Evolutionary conservation across 2,888 invertebrate species (phyloP).

Genomic region (Lottia scabra): DNA sequence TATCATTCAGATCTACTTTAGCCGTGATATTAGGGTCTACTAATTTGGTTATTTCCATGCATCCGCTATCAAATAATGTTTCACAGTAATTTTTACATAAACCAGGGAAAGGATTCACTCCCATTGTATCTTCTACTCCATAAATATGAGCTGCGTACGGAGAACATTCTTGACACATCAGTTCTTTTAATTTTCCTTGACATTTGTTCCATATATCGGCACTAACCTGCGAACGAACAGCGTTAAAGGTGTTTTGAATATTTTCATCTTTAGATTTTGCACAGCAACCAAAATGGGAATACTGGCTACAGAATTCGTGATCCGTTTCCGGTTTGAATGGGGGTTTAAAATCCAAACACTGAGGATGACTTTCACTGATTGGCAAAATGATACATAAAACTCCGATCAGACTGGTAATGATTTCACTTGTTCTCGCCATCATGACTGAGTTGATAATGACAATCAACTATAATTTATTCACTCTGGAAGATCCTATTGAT

Average conservation of each 20-base stretch:
- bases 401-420: too few relatives aligned
- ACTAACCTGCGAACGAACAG: constrained; percentile 29
- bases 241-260: constrained; percentile 34
- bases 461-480: too few relatives aligned
- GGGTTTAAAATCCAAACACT: constrained; percentile 61
- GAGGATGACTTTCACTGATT: constrained; percentile 44
- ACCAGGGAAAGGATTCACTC: constrained; percentile 54
- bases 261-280: constrained; percentile 41
- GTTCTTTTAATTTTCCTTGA: constrained; percentile 39
- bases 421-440: too few relatives aligned
- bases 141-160: constrained; percentile 65
- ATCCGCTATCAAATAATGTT: constrained; percentile 42
- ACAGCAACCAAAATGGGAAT: constrained; percentile 61
- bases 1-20: constrained; percentile 9
- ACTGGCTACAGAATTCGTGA: constrained; percentile 56
- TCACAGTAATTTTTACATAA: constrained; percentile 54
- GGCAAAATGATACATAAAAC: too few relatives aligned
- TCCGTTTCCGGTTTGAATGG: constrained; percentile 48
- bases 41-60: constrained; percentile 42
- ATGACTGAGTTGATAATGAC: too few relatives aligned
- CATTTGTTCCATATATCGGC: constrained; percentile 40
- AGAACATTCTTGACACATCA: constrained; percentile 63
- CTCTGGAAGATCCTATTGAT: too few relatives aligned
- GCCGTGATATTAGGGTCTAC: constrained; percentile 32
- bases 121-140: constrained; percentile 50